A percentile compares a stretch with the other conserved stretches of the same genome.
Conservation (phyloP, 2,113 vertebrate genomes). For the Ranitomeya imitator region DNA sequence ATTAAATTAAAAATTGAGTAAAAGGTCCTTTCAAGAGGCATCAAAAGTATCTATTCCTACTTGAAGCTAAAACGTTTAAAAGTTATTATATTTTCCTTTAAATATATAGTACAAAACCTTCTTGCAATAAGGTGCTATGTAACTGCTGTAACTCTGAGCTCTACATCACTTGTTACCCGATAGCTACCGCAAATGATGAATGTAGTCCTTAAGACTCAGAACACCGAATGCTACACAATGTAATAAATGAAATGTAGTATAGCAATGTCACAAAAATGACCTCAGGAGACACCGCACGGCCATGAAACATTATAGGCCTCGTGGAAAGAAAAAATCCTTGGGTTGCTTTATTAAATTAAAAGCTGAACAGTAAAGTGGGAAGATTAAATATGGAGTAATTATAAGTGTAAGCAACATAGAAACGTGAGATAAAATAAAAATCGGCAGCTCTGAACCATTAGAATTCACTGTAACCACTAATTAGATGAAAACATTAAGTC, state of each 20-base stretch:
- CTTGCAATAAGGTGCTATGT: neutral
- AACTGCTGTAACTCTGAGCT: neutral
- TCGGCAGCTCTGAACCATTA: slow-evolving; percentile 52
- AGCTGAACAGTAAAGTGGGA: slow-evolving; percentile 44
- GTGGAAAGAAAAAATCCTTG: slow-evolving; percentile 33
- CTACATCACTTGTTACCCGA: slow-evolving; percentile 7
- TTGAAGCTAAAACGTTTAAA: neutral
- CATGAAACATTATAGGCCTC: slow-evolving; percentile 54
- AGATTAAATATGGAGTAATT: slow-evolving; percentile 55
- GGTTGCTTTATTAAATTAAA: slow-evolving; percentile 56
- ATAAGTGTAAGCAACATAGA: slow-evolving; percentile 52
- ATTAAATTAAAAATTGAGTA: too few species aligned
- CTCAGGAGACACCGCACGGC: slow-evolving; percentile 2
- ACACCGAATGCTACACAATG: neutral
- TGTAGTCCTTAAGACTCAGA: slow-evolving; percentile 15
- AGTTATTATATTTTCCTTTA: neutral
- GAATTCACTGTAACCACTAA: slow-evolving; percentile 52
- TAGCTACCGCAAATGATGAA: slow-evolving; percentile 12
- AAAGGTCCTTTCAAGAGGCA: neutral
- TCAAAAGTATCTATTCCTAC: neutral
- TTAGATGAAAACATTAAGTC: slow-evolving; percentile 53
- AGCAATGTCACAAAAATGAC: slow-evolving; percentile 25
- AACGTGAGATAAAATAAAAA: slow-evolving; percentile 54
- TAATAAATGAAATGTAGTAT: slow-evolving; percentile 16
- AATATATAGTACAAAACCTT: neutral